Base-by-base conservation (phyloP, 2,797 vertebrate species). In the Coluber constrictor region DNA sequence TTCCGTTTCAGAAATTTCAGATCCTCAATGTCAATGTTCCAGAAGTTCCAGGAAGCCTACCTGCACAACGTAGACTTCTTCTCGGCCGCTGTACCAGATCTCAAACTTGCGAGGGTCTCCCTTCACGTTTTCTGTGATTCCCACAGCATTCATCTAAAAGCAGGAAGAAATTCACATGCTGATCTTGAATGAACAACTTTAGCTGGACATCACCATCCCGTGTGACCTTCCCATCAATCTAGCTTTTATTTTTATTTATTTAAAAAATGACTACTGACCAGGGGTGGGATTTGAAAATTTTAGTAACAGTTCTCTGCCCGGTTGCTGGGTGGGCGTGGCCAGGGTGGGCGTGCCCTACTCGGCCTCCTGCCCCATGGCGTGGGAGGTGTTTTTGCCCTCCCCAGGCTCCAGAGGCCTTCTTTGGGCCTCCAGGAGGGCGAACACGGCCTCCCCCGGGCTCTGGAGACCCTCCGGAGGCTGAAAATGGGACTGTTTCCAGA, bases 81-180 rank as follows among this genome's bases (percentile, higher is more conserved):
- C 99, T 94, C 99, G 98, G 60, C 98, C 98, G 4, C 98, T 99
- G 96, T 99, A 99, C 98, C 99, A 99, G 97, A 99, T 99, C 97
- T 99, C 99, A 98, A 99, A 99, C 96, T 99, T 99, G 95, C 99
- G 99, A 90, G 98, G 98, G 89, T 99, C 99, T 92, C 99, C 99
- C 95, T 99, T 99, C 92, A 99, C 98, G 0, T 99, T 99, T 96
- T 99, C 99, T 9, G 99, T 99, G 96, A 99, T 98, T 93, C 99
- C 99, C 92, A 99, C 98, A 4, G 99, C 98, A 93, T 97, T 99
- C 99, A 99, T 99, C 99, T 99, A 97, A 96, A 59, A 92, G 47
- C 94, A 96, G 88, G 90, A 20, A n/a, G 51, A 43, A 23, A 54
- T 11, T 20, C 25, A 60, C 2, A 54, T 32, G 59, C 15, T 54